Evolutionary conservation across 2,888 invertebrate genomes (phyloP).

Genomic region (Hipparchia semele): DNA sequence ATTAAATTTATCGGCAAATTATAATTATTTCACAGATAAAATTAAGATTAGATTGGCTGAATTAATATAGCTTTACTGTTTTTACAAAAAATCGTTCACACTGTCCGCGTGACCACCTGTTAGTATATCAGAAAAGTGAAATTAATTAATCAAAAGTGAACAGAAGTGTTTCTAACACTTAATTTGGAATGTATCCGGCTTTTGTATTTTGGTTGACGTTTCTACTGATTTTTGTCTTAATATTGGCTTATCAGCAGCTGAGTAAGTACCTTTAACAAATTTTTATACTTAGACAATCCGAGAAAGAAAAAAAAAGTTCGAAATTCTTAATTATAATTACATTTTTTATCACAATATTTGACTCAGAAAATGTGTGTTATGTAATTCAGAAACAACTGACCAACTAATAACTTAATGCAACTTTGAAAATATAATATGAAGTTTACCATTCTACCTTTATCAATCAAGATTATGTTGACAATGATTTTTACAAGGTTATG

Average conservation of each 20-base stretch:
- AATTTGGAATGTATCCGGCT: conserved; percentile 42
- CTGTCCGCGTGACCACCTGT: not conserved
- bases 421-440: no score
- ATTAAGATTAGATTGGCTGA: conserved; percentile 27
- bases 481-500: no score
- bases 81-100: not conserved
- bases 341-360: no score
- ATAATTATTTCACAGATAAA: conserved; percentile 25
- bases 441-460: no score
- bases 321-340: no score
- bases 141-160: conserved; percentile 9
- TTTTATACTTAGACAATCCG: not conserved
- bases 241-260: conserved; percentile 43
- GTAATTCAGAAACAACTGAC: no score
- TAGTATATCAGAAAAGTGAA: not conserved
- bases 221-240: conserved; percentile 44
- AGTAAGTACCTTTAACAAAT: conserved; percentile 44
- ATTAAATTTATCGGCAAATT: conserved; percentile 35
- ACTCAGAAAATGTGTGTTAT: no score
- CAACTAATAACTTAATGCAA: no score
- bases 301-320: no score
- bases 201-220: conserved; percentile 51
- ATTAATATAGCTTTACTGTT: not conserved
- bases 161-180: not conserved
- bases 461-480: no score